Evolutionary conservation across 2,888 invertebrate species (phyloP).

Genomic region (Cantharis flavilabris): DNA sequence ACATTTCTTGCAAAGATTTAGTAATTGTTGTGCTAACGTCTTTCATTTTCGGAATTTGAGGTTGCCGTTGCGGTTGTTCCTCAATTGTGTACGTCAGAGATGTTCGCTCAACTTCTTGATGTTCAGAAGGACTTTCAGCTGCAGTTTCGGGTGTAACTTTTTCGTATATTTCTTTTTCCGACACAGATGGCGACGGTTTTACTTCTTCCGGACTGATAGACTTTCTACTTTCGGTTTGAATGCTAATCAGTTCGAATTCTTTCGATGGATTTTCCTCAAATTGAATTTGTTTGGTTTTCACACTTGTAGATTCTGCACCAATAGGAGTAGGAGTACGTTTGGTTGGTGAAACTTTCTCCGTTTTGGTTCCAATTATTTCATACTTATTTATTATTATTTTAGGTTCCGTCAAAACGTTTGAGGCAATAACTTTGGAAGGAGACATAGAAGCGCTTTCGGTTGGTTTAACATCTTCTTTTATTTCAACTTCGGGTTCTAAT

Average conservation of each 20-base stretch:
- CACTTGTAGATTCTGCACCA: not conserved
- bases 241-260: not conserved
- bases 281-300: not conserved
- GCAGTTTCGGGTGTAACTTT: not conserved
- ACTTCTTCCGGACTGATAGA: not conserved
- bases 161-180: not conserved
- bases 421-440: not conserved
- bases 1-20: constrained; percentile 5
- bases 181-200: not conserved
- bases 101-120: not conserved
- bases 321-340: not conserved
- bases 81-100: not conserved
- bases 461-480: not conserved
- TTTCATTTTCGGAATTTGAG: not conserved
- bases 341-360: not conserved
- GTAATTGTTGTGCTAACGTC: constrained; percentile 9
- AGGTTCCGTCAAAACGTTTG: not conserved
- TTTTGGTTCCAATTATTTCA: not conserved
- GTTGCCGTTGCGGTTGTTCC: not conserved
- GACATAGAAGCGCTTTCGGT: not conserved
- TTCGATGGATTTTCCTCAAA: not conserved
- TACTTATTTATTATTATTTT: not conserved
- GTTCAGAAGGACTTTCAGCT: not conserved
- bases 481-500: not conserved
- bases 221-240: not conserved